phyloP scores from a whole-genome alignment of 2,797 vertebrate genomes.

The Enteromius treurensis region DNA sequence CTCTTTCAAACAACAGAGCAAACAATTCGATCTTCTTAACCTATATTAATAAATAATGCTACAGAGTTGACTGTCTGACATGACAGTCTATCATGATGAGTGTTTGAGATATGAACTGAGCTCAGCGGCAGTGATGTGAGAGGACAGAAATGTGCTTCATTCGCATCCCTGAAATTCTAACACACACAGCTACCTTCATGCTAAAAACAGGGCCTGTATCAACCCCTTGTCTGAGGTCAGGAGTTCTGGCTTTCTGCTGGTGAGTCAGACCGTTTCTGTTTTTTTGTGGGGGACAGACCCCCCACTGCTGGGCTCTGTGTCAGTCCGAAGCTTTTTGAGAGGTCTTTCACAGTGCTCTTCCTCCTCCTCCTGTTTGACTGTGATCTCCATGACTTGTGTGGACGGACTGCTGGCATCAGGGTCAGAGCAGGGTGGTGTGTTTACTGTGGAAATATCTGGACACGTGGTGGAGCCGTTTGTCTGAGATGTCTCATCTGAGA shows the following conservation, averaged over 20 bases:
- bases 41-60: constrained; percentile 42
- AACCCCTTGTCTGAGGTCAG: constrained; percentile 8
- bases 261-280: constrained; percentile 35
- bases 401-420: constrained; percentile 32
- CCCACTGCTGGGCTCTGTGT: constrained; percentile 77
- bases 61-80: not conserved
- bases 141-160: constrained; percentile 23
- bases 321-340: constrained; percentile 86
- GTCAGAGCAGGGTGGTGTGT: constrained; percentile 12
- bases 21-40: constrained; percentile 1
- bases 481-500: constrained; percentile 78
- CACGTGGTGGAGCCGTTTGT: constrained; percentile 81
- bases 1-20: not conserved
- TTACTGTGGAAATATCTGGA: constrained; percentile 62
- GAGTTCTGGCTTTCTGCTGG: constrained; percentile 36
- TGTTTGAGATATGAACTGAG: constrained; percentile 38
- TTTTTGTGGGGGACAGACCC: constrained; percentile 8
- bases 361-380: constrained; percentile 48
- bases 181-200: constrained; percentile 28
- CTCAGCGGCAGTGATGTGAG: constrained; percentile 27
- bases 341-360: constrained; percentile 80
- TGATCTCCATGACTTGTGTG: constrained; percentile 30
- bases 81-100: constrained; percentile 10
- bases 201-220: constrained; percentile 5
- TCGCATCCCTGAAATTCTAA: constrained; percentile 51